Evolutionary conservation across 2,113 vertebrate species (phyloP), one percentile per base, ranked within the genome.

Genomic region (Chlorodrepanis virens): DNA sequence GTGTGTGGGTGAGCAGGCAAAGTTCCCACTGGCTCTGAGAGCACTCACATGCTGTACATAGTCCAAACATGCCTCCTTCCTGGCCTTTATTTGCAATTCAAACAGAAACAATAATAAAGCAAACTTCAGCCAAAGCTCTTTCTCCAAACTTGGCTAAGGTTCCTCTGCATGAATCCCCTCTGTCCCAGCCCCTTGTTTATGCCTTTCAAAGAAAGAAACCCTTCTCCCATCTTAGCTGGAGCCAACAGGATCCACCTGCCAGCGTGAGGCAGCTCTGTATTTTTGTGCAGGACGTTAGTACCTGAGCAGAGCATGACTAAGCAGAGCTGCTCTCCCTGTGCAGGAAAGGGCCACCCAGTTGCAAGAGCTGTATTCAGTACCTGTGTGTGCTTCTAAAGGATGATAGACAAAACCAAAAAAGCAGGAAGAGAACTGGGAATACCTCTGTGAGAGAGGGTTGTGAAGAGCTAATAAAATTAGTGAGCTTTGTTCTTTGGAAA

Each of bases 81-180:
- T 93, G 92, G 92, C 71, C 69, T 95, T 97, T 95, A 92, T 92
- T 94, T 93, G 88, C 83, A 93, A 84, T 90, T 95, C 85, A 93
- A 64, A 90, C 72, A 83, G 85, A 79, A 94, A 86, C 92, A 96
- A 81, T 89, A 92, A 95, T 87, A 93, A 86, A 87, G 75, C 18
- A 67, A 93, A 93, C 33, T 42, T 77, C 72, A 89, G 90, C 71
- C 92, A 93, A 87, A 74, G 76, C 50, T 95, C 83, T 89, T 78
- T 90, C 76, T 92, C 59, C 71, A 80, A 75, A 94, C 76, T 94
- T 96, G 96, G 85, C 90, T 89, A 67, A 37, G 28, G 19, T 59
- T 94, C 33, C 64, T 67, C 68, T 71, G 59, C 54, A 83, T 8
- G 3, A 42, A 87, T 63, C 84, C 83, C 70, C 35, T 88, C 93